Percentiles rank a stretch among this genome's conserved stretches.
These are phyloP conservation scores for Drosophila mayaguana DNA, from an alignment of 2,888 invertebrate genomes.

Conservation along the genomic window DNA sequence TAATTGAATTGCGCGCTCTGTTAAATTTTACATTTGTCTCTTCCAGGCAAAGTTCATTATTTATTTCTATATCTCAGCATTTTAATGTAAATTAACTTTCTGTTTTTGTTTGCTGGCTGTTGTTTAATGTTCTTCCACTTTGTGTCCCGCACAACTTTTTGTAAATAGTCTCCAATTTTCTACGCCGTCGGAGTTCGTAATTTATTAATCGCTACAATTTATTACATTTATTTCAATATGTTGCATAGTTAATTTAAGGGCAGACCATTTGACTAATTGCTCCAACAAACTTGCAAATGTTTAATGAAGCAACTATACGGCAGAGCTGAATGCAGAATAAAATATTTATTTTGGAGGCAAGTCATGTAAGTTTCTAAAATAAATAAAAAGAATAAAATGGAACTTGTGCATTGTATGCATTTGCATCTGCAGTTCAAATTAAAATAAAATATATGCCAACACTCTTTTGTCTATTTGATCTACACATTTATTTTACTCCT, in stretches of 20 bases:
- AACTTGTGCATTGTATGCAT: too few species aligned
- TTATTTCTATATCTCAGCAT: constrained; percentile 61
- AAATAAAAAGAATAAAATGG: too few species aligned
- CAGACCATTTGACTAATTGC: neutral
- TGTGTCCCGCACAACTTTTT: constrained; percentile 27
- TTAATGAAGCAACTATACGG: neutral
- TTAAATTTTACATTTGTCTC: constrained; percentile 82
- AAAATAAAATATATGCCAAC: too few species aligned
- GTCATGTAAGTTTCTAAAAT: too few species aligned
- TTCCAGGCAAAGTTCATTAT: constrained; percentile 65
- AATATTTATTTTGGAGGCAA: too few species aligned
- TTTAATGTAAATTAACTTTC: constrained; percentile 68
- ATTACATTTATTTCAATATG: constrained; percentile 33
- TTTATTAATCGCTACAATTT: constrained; percentile 62
- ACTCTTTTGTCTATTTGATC: too few species aligned
- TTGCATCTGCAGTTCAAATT: neutral
- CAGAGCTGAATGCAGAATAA: neutral
- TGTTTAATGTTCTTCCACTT: constrained; percentile 15
- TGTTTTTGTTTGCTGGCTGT: constrained; percentile 33
- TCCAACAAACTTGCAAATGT: neutral
- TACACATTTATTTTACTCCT: too few species aligned
- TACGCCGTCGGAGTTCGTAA: constrained; percentile 44
- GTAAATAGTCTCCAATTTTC: constrained; percentile 36
- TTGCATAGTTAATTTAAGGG: constrained; percentile 9
- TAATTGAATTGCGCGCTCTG: constrained; percentile 73